Base-by-base conservation (phyloP, 2,797 vertebrate species). In the Crypturellus tataupa region DNA sequence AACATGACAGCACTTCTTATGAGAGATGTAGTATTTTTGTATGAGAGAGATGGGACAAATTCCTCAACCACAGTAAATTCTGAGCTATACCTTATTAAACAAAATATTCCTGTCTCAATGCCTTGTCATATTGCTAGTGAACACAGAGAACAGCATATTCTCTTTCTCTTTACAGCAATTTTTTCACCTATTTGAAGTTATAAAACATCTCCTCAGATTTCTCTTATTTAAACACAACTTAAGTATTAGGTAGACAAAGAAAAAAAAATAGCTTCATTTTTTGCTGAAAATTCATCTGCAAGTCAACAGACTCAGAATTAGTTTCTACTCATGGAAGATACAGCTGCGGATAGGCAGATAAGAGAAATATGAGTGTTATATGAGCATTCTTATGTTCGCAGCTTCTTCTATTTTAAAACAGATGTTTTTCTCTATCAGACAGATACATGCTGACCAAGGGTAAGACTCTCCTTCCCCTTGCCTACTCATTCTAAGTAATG, bases 371-470 rank as follows among this genome's bases (percentile, higher is more conserved):
- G 75, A 75, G 29, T 27, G 37, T 21, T 84, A 58, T 44, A 55
- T 31, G 6, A 81, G 21, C 71, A 40, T 6, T 51, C 65, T 37
- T 33, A 16, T 37, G 65, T 7, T 23, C n/a, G 19, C 24, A 18
- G 23, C 11, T 73, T 89, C 71, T 53, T 16, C 21, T 1, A 31
- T 64, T 87, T 91, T 94, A 55, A 69, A 23, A 55, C 44, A 46
- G 11, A 1, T 27, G 10, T 13, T 75, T 12, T 64, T 69, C 21
- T 24, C 33, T 77, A 1, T 51, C 33, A 77, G 60, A 90, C 2
- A 65, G 37, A 20, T 17, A 12, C 0, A 0, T 39, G 33, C 46
- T 53, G 85, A 63, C 4, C 4, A 71, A 27, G 3, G 47, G 35
- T 4, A 16, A 42, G 21, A 64, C 14, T 33, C 8, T 85, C 19